phyloP scores from a whole-genome alignment of 2,797 vertebrate genomes.

The Melanotaenia boesemani region DNA sequence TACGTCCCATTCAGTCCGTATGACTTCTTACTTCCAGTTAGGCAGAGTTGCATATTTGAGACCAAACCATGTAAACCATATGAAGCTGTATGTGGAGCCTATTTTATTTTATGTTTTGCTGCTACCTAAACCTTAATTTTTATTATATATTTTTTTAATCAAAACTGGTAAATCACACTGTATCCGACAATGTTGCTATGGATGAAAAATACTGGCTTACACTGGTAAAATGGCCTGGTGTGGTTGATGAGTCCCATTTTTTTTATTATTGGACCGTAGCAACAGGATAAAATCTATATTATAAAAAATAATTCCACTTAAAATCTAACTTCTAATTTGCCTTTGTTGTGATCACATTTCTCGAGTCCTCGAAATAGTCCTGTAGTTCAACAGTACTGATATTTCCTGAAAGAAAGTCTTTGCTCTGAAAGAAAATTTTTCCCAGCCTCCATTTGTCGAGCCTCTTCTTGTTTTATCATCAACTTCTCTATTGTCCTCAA shows the following conservation, averaged over 20 bases:
- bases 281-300: slow-evolving; percentile 55
- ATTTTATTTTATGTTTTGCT: slow-evolving; percentile 50
- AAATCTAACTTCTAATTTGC: slow-evolving; percentile 61
- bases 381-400: slow-evolving; percentile 43
- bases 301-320: slow-evolving; percentile 53
- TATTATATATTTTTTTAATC: slow-evolving; percentile 11
- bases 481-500: slow-evolving; percentile 33
- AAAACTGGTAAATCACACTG: slow-evolving; percentile 24
- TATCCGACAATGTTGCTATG: slow-evolving; percentile 36
- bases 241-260: slow-evolving; percentile 48
- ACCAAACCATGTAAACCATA: slow-evolving; percentile 65
- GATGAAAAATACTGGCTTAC: slow-evolving; percentile 66
- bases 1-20: slow-evolving; percentile 64
- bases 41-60: slow-evolving; percentile 52
- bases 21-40: slow-evolving; percentile 48
- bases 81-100: slow-evolving; percentile 43
- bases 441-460: slow-evolving; percentile 47
- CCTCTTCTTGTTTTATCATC: slow-evolving; percentile 43
- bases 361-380: slow-evolving; percentile 48
- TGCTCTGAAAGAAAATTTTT: slow-evolving; percentile 52
- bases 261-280: slow-evolving; percentile 56
- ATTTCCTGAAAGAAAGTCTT: slow-evolving; percentile 54
- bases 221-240: slow-evolving; percentile 50
- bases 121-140: slow-evolving; percentile 31
- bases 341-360: slow-evolving; percentile 65